Evolutionary conservation across 2,797 vertebrate genomes (phyloP).

Genomic region (Garrulus glandarius): DNA sequence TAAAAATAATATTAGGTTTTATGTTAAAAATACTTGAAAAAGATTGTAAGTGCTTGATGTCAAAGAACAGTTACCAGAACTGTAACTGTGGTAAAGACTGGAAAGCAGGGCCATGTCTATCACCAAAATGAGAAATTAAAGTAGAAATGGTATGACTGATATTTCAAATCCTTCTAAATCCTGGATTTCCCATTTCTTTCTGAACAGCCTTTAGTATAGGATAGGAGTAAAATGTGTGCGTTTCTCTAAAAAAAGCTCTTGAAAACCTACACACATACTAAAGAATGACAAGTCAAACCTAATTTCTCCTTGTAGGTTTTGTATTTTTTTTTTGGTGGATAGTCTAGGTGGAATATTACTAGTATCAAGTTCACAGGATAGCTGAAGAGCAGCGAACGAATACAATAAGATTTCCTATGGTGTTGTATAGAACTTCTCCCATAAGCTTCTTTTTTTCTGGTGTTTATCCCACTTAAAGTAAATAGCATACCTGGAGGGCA

Average conservation of each 20-base stretch:
- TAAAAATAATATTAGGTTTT: neutral
- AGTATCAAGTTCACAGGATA: neutral
- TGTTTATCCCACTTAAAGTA: neutral
- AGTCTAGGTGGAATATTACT: neutral
- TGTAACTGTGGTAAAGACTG: neutral
- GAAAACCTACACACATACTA: neutral
- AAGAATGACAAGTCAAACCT: neutral
- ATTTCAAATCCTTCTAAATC: neutral
- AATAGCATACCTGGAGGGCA: conserved; percentile 1
- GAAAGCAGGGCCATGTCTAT: neutral
- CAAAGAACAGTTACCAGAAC: neutral
- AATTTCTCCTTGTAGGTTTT: neutral
- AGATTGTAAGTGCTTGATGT: neutral
- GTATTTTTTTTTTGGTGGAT: neutral
- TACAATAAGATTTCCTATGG: neutral
- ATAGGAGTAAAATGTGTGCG: neutral
- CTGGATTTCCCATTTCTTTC: neutral
- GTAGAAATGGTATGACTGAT: neutral
- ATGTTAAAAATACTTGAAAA: neutral
- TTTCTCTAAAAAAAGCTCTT: neutral
- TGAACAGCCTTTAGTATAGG: neutral
- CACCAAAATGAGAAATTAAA: neutral
- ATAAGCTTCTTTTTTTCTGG: neutral
- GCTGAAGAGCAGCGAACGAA: neutral
- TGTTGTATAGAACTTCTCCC: neutral